Percentiles rank a stretch among this genome's conserved stretches.
Conservation (phyloP, 2,888 invertebrate genomes). For the Drosophila infuscata region DNA sequence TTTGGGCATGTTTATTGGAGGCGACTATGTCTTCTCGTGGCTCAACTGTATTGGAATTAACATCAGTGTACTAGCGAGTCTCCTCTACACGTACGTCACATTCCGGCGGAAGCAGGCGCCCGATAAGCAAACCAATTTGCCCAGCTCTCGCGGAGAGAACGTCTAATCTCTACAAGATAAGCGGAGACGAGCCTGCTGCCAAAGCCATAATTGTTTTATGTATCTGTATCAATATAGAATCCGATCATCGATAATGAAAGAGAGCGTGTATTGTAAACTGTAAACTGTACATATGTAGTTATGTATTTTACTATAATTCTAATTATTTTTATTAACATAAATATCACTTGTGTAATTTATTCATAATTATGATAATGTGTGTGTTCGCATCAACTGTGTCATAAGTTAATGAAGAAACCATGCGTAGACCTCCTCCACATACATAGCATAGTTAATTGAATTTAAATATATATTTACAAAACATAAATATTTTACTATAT, state of each 20-base stretch:
- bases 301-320: conserved; percentile 51
- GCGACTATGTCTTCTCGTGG: conserved; percentile 98
- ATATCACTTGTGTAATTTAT: conserved; percentile 61
- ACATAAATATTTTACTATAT: conserved; percentile 3
- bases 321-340: conserved; percentile 26
- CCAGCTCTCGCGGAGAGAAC: conserved; percentile 74
- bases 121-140: conserved; percentile 82
- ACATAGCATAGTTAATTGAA: conserved; percentile 48
- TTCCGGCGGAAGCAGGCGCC: conserved; percentile 86
- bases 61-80: conserved; percentile 94
- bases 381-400: conserved; percentile 47
- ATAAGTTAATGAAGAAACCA: conserved; percentile 41
- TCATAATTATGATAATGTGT: conserved; percentile 27
- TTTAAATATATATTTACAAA: conserved; percentile 21
- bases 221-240: conserved; percentile 31
- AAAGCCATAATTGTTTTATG: conserved; percentile 64
- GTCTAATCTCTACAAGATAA: conserved; percentile 60
- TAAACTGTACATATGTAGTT: conserved; percentile 59
- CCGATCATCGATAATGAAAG: conserved; percentile 16
- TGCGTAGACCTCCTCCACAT: conserved; percentile 34
- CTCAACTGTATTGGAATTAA: conserved; percentile 98
- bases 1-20: conserved; percentile 98
- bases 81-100: conserved; percentile 94
- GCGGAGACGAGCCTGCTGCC: conserved; percentile 47
- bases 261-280: conserved; percentile 21